Evolutionary conservation across 2,797 vertebrate species (phyloP).

Genomic region (Mormyrops boulengeri): DNA sequence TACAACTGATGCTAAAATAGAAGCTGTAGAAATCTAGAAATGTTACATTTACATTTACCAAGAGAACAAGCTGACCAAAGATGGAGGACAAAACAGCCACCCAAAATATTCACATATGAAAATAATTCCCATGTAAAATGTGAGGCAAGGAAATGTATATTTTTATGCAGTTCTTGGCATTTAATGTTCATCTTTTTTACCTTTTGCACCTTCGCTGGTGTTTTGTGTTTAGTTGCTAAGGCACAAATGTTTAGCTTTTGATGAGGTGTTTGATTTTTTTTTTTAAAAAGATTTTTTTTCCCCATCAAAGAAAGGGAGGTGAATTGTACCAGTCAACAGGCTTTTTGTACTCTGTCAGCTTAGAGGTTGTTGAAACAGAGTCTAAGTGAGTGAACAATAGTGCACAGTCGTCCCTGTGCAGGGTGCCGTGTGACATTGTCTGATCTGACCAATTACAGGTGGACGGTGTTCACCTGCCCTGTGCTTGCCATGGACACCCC

Average conservation of each 20-base stretch:
- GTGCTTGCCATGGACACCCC: slow-evolving; percentile 41
- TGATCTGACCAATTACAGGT: slow-evolving; percentile 50
- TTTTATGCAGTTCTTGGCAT: neutral
- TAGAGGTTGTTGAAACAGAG: neutral
- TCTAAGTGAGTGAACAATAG: slow-evolving; percentile 25
- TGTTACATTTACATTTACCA: no score
- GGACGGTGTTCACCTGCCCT: slow-evolving; percentile 56
- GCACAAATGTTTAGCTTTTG: neutral
- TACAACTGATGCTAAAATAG: neutral
- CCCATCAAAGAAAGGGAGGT: neutral
- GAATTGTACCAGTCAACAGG: slow-evolving; percentile 26
- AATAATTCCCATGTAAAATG: neutral
- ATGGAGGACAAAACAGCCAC: neutral
- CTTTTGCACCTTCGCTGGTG: neutral
- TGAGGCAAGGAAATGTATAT: neutral
- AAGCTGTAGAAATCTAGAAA: neutral
- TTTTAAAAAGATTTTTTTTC: neutral
- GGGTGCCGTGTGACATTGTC: slow-evolving; percentile 48
- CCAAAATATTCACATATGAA: neutral
- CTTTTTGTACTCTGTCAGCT: slow-evolving; percentile 1
- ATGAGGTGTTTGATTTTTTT: neutral
- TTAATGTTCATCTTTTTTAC: neutral
- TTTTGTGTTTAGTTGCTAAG: neutral
- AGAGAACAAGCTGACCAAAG: neutral
- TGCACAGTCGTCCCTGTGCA: slow-evolving; percentile 19